Base-by-base conservation (phyloP, 2,797 vertebrate species). In the Nasua narica region DNA sequence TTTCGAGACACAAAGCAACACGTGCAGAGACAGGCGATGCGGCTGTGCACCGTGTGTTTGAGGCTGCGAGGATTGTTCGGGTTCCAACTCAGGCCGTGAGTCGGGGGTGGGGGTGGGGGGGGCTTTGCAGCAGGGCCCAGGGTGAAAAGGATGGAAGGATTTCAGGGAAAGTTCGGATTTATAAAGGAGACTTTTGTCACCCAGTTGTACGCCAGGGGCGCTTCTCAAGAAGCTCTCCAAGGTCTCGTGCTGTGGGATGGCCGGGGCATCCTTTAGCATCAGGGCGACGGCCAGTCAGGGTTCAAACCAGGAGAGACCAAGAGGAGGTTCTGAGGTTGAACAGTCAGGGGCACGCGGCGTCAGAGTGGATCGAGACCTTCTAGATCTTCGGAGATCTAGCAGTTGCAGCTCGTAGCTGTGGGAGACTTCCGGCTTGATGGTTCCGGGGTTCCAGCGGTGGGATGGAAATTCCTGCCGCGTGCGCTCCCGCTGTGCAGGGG, bases 391-490 rank as follows among this genome's bases (percentile, higher is more conserved):
- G 7, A 21, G 90, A 78, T 56, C 76, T 72, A 18, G 65, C 48
- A 18, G 52, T 37, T 25, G 65, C n/a, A 1, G 48, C 85, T 62
- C n/a, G 12, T 50, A 77, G 52, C 54, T 52, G 0, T 0, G 65
- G 82, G 95, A 85, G 70, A 93, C 86, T 93, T 82, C 50, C 95
- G 29, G 76, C 46, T 48, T 72, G 87, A 37, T 52, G 79, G 82
- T 58, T 50, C 25, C 48, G 19, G 76, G 7, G 32, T n/a, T 35
- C 50, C 27, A 82, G 74, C 48, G 43, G 25, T 37, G 48, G 18
- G 58, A 48, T 16, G 82, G 91, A 90, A 91, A 85, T 50, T 46
- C 83, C 65, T 82, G 72, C 70, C 81, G 12, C 29, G 8, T 76
- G 81, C 13, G 5, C 91, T 74, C 83, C 62, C 40, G 13, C 70